These are phyloP conservation scores for Penelope pileata DNA, from an alignment of 2,113 vertebrate genomes.

Conservation along the genomic window DNA sequence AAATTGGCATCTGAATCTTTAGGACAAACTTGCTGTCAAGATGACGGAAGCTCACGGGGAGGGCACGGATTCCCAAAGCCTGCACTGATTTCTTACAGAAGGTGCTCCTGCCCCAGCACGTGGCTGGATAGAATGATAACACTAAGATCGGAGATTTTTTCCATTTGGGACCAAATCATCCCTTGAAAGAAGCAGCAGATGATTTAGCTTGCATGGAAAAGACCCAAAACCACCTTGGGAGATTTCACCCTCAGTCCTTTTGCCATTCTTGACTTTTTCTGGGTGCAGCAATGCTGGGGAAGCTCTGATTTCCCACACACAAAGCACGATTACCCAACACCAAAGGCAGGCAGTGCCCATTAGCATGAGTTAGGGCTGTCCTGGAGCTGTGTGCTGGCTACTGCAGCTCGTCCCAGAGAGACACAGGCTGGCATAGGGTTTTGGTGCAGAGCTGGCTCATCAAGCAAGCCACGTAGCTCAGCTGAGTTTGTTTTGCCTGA, in stretches of 20 bases:
- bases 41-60: neutral
- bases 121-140: neutral
- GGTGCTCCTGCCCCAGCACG: neutral
- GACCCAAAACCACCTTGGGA: neutral
- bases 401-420: neutral
- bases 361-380: neutral
- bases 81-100: neutral
- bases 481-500: neutral
- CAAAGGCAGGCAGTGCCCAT: neutral
- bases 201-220: neutral
- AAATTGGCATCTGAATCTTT: neutral
- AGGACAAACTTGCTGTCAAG: neutral
- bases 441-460: neutral
- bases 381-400: neutral
- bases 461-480: neutral
- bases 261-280: neutral
- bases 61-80: neutral
- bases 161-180: neutral
- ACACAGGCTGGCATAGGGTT: neutral
- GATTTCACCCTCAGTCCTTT: neutral
- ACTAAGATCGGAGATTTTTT: neutral
- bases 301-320: neutral
- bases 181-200: neutral
- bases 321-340: neutral
- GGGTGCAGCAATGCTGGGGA: neutral